Evolutionary conservation across 2,797 vertebrate genomes (phyloP).

Genomic region (Rhynchotus rufescens): DNA sequence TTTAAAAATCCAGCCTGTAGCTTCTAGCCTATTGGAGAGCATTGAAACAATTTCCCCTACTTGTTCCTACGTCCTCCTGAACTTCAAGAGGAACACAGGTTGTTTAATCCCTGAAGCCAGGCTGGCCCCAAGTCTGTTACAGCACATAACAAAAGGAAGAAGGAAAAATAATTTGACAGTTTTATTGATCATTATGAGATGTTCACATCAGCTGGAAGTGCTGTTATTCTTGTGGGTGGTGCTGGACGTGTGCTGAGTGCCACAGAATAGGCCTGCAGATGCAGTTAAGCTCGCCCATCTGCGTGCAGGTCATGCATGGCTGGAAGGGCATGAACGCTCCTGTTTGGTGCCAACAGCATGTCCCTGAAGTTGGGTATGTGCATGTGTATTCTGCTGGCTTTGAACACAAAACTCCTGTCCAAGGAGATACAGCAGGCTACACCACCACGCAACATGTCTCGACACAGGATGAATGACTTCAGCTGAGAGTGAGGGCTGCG

Average conservation of each 20-base stretch:
- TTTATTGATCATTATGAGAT: neutral
- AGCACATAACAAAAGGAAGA: neutral
- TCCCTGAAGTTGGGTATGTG: neutral
- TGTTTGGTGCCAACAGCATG: fast-evolving
- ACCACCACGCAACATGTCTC: neutral
- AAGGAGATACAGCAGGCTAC: neutral
- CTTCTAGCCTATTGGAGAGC: neutral
- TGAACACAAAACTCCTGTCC: slow-evolving; percentile 8
- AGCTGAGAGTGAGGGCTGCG: neutral
- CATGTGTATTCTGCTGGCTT: neutral
- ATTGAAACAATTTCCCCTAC: neutral
- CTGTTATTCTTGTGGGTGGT: neutral
- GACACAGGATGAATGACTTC: slow-evolving; percentile 38
- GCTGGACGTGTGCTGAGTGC: neutral
- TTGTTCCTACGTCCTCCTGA: neutral
- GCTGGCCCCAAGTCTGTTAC: neutral
- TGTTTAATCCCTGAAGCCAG: neutral
- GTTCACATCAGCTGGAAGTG: neutral
- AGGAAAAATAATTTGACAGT: neutral
- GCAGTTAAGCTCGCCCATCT: neutral
- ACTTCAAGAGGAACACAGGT: neutral
- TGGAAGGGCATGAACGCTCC: neutral
- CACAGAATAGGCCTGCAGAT: neutral
- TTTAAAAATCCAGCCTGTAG: neutral
- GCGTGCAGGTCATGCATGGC: neutral